Evolutionary conservation across 2,797 vertebrate species (phyloP), one percentile per base, ranked within the genome.

Genomic region (Sarcoramphus papa): DNA sequence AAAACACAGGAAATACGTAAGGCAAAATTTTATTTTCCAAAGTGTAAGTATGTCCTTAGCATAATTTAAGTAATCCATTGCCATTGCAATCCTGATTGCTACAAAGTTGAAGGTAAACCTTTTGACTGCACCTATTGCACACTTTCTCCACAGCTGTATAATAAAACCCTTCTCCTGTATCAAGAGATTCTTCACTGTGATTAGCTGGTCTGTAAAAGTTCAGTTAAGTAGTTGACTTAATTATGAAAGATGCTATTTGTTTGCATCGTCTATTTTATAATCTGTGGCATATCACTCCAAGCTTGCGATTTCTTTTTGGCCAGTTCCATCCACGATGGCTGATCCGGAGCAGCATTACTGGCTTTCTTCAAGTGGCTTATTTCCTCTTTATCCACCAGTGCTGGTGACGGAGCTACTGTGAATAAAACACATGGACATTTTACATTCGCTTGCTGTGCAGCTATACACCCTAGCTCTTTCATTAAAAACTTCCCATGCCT

Each of bases 231-330:
- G 63, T 1, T 85, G 80, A 88, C 76, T 85, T 83, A 54, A 69
- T 91, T 24, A 12, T 54, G n/a, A 73, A 76, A 72, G 79, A 70
- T 62, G 37, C 40, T 82, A 9, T 64, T 88, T 54, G 31, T 64
- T 64, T 22, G 70, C 40, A 81, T 35, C 20, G 0, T 68, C 96
- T 98, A 98, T 96, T 98, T 98, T 97, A 98, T 98, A 73, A 98
- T 98, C 78, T 95, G 98, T 2, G 98, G 98, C 98, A 99, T 99
- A 95, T 99, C 99, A 56, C 98, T 99, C 99, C 99, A 99, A 53
- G 99, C 99, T 98, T 99, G 98, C 5, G 99, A 99, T 96, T 99
- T 99, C 96, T 99, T 99, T 97, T 99, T 99, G 80, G 99, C 99
- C 86, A 99, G 97, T 92, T 99, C 99, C 99, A 99, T 99, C 99